Evolutionary conservation across 2,888 invertebrate species (phyloP), one percentile per base, ranked within the genome.

Genomic region (Desoria tigrina): DNA sequence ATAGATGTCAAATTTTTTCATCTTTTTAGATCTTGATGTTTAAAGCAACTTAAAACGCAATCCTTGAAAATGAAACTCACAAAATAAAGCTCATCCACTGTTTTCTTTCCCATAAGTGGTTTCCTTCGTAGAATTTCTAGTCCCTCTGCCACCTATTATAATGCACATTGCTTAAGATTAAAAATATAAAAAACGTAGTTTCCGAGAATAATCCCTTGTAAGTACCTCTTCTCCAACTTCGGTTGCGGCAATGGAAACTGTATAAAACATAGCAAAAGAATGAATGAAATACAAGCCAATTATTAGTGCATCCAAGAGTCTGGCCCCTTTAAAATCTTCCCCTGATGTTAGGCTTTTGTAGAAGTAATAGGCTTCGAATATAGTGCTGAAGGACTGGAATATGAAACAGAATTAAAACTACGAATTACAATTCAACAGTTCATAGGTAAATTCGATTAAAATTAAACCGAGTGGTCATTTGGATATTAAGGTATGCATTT

Each of bases 71-170:
- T 21, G 24, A 6, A 18, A 7, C 51, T 55, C 57, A 69, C 63
- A 57, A 73, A 71, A 23, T 73, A 68, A 2, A 73, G 55, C 39
- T 73, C 73, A 23, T 73, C 68, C 27, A 66, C 65, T 2, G 66
- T 66, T 32, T 65, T 71, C 11, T 56, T 53, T 14, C 71, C 73
- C 42, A 73, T 60, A 53, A 71, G 61, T 32, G 71, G 69, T 60
- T 71, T 71, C 18, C 71, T 49, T 0, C 73, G 55, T 27, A 73
- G 50, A 2, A 69, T 59, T 57, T 71, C 71, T 11, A 68, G 18
- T 9, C 73, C 73, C 16, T 66, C 69, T 49, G 64, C 61, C 7
- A 66, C 69, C 65, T 72, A 21, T 24, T 26, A n/a, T n/a, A n/a
- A n/a, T n/a, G n/a, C n/a, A n/a, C n/a, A n/a, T n/a, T n/a, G n/a